Base-by-base conservation (phyloP, 2,888 invertebrate genomes). In the Zhuqinia jingwanae region DNA sequence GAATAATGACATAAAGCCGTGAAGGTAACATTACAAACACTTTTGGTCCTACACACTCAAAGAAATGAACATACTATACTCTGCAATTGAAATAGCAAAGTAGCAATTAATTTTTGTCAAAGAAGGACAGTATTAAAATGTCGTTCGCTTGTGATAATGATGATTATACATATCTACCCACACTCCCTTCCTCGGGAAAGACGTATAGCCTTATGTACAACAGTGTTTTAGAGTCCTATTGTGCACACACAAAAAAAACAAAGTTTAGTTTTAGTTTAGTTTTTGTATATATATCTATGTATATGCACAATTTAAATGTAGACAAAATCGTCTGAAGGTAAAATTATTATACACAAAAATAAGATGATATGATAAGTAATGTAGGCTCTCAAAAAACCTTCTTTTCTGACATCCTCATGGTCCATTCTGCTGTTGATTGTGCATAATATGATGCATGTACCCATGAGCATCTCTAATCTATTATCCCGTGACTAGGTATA, bases 1-100 rank as follows among this genome's bases (percentile, higher is more conserved):
- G 36, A 36, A 36, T 17, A 63, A 10, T 17, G 3, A 36, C 36
- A 36, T 30, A 36, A 63, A 63, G 68, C 79, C 79, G 63, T 80
- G 79, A 80, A 80, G 79, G 79, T 56, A 30, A 80, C 68, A 80
- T 80, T 80, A 36, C 8, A 36, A 36, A 36, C 36, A 6, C 8
- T 36, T 36, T 36, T 36, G 8, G 36, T 3, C 36, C 8, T 36
- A n/a, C 8, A 36, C 8, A 8, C 11, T 50, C 53, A 53, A 53
- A 42, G 27, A 53, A 80, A 45, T 68, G 30, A 80, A 20, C 79
- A 56, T 68, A 53, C 68, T 6, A 5, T 27, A 22, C 22, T 3
- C 10, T 47, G 6, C 22, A 47, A 70, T 68, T 68, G 42, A 22
- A 20, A 22, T 70, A 13, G 22, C 17, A 30, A 50, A 50, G 47